Evolutionary conservation across 1,140 invertebrate genomes (phyloP), one percentile per base, ranked within the genome.

Genomic region (Drosophila truncata): DNA sequence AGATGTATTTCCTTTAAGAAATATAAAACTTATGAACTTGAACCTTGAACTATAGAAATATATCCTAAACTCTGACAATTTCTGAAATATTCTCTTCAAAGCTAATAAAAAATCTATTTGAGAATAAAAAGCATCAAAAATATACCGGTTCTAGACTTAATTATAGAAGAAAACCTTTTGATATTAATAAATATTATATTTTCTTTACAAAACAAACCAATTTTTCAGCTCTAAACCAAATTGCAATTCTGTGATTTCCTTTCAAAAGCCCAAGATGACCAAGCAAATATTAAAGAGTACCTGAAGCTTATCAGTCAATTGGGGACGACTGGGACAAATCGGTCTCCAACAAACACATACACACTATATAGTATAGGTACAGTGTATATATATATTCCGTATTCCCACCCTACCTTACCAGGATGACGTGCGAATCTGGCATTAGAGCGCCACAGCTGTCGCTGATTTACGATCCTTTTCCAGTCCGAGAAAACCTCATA

Each of bases 401-500:
- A 25, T 16, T 11, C 42, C 49, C 50, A 35, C 62, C 31, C 25
- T 20, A 8, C 9, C 8, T 20, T 9, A 2, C 1, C 10, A 7
- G 20, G 44, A 62, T 73, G 71, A 74, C 71, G 71, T 54, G 73
- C 57, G 49, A 59, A 44, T 65, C 11, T 10, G 29, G 61, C 54
- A 41, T 50, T 64, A 57, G 29, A 77, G 63, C 50, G 69, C 49
- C 41, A 35, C 52, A 47, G 71, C 46, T 44, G 54, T 25, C 31
- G 1, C n/a, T 55, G 59, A 88, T 88, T 84, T 88, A 88, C 83
- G 55, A 31, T 16, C 33, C 65, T 25, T 35, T 54, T 16, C 33
- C 58, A 52, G 16, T 66, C 58, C 64, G 63, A 61, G 27, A 35
- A 55, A 75, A 31, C 39, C 66, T 69, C 85, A 66, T 90, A 90